phyloP scores from a whole-genome alignment of 2,113 vertebrate genomes.

The Sinocyclocheilus anshuiensis region DNA sequence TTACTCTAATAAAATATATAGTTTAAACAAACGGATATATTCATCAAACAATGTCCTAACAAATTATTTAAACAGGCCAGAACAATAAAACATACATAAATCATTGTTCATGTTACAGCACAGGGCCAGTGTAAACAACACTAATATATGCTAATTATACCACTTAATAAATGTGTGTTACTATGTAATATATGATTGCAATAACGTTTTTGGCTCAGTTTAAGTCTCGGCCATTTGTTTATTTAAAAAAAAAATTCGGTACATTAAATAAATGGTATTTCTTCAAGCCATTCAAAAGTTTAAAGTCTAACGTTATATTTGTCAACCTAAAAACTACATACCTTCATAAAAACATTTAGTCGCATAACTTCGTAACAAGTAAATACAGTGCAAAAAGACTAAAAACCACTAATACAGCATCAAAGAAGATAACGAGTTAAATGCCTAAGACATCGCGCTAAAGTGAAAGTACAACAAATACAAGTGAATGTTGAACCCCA shows the following conservation, averaged over 20 bases:
- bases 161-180: no score
- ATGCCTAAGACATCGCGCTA: not conserved
- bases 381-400: not conserved
- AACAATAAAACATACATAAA: not conserved
- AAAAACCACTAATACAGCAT: not conserved
- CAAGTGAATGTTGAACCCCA: not conserved
- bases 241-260: not conserved
- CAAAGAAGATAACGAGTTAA: no score
- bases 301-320: not conserved
- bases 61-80: not conserved
- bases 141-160: not conserved
- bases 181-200: not conserved
- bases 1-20: not conserved
- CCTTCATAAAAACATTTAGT: not conserved
- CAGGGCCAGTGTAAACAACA: not conserved
- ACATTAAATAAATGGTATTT: not conserved
- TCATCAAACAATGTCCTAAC: not conserved
- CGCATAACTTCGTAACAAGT: not conserved
- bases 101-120: no score
- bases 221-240: not conserved
- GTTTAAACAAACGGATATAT: not conserved
- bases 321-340: not conserved
- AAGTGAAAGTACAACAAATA: constrained; percentile 2
- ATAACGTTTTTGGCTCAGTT: not conserved
- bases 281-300: not conserved